phyloP scores from a whole-genome alignment of 2,797 vertebrate genomes.

The Rhinoraja longicauda region DNA sequence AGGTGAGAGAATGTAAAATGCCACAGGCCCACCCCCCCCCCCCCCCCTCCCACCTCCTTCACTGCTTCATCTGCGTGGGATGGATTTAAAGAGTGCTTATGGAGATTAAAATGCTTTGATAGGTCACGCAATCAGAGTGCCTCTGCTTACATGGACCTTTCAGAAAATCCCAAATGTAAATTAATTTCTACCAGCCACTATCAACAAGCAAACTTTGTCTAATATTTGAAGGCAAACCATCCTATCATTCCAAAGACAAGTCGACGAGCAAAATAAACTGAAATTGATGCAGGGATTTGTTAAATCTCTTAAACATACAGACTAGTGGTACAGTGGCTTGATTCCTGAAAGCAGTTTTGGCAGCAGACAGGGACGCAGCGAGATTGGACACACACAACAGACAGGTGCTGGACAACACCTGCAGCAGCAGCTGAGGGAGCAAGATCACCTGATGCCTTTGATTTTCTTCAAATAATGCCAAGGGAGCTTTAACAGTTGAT shows the following conservation, averaged over 20 bases:
- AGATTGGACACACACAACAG: background rate
- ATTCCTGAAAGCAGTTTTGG: background rate
- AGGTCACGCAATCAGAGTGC: background rate
- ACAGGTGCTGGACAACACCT: background rate
- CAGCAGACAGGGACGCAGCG: background rate
- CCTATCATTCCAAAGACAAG: background rate
- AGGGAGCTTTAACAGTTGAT: too few relatives aligned
- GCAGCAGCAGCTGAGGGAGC: background rate
- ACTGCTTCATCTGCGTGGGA: background rate
- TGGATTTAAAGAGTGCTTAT: background rate
- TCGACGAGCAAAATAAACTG: background rate
- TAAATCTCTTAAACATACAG: background rate
- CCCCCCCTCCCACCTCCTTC: background rate
- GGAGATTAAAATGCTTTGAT: background rate
- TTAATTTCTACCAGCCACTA: background rate
- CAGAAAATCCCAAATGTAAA: background rate
- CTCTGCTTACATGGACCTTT: background rate
- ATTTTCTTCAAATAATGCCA: background rate
- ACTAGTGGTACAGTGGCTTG: background rate
- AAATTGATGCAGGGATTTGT: background rate
- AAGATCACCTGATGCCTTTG: background rate
- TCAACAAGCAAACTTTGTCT: background rate
- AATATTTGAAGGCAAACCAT: slow-evolving; percentile 18
- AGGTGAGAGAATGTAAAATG: background rate
- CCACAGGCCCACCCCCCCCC: background rate